phyloP scores from a whole-genome alignment of 2,113 vertebrate species.

The Paramormyrops kingsleyae region DNA sequence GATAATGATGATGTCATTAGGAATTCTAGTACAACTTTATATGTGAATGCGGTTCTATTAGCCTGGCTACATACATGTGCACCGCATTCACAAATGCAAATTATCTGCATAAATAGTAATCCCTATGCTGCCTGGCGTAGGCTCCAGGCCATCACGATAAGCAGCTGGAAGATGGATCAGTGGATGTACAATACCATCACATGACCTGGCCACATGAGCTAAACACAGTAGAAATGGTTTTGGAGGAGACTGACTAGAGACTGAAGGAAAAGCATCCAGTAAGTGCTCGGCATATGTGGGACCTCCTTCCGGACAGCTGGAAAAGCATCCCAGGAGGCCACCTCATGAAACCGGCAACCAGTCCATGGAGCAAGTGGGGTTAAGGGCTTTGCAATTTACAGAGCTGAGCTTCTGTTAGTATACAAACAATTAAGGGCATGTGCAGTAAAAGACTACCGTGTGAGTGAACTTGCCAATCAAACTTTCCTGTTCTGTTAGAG shows the following conservation, averaged over 20 bases:
- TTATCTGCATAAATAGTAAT: neutral
- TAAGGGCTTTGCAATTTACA: neutral
- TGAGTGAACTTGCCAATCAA: neutral
- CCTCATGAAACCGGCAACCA: neutral
- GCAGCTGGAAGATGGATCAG: neutral
- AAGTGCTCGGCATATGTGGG: neutral
- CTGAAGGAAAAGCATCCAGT: neutral
- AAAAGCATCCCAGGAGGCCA: neutral
- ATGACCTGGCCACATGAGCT: no score
- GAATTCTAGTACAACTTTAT: neutral
- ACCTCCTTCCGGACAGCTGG: neutral
- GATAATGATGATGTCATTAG: neutral
- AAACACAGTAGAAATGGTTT: neutral
- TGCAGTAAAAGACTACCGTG: neutral
- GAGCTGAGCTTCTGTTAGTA: neutral
- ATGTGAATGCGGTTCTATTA: neutral
- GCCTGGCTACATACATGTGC: neutral
- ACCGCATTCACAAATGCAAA: neutral
- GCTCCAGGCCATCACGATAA: neutral
- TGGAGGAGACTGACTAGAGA: neutral
- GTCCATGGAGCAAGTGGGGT: neutral
- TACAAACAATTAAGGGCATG: neutral
- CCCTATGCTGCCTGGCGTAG: neutral
- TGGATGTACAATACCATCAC: neutral
- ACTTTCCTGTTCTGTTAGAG: neutral